A percentile compares a stretch with the other conserved stretches of the same genome.
Conservation (phyloP, 1,140 invertebrate species). For the Hypothenemus hampei region DNA sequence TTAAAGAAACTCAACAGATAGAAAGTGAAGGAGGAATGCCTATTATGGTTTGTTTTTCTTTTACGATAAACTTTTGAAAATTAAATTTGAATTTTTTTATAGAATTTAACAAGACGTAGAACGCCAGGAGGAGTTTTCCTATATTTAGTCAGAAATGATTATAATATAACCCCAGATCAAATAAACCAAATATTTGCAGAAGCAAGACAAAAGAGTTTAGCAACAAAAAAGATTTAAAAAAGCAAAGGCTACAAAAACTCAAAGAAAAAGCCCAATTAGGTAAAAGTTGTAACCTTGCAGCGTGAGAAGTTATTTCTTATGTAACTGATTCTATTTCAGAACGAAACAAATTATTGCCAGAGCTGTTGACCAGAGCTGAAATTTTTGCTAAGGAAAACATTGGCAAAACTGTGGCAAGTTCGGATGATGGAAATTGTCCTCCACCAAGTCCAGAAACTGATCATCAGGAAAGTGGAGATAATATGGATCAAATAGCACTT, state of each 20-base stretch:
- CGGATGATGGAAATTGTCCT: constrained; percentile 54
- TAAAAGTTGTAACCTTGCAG: constrained; percentile 27
- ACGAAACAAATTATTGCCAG: constrained; percentile 54
- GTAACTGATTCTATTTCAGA: constrained; percentile 27
- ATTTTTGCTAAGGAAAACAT: constrained; percentile 48
- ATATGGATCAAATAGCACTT: constrained; percentile 42
- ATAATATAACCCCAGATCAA: constrained; percentile 62
- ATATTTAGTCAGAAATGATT: constrained; percentile 71
- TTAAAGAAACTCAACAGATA: constrained; percentile 71
- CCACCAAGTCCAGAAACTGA: constrained; percentile 73
- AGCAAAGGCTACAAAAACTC: constrained; percentile 58
- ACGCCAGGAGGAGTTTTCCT: constrained; percentile 81
- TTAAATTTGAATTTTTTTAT: constrained; percentile 24
- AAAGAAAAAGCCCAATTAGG: constrained; percentile 37
- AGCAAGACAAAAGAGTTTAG: constrained; percentile 53
- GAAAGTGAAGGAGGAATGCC: constrained; percentile 79
- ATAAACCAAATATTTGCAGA: constrained; percentile 68
- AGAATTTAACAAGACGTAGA: constrained; percentile 74
- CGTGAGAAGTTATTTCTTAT: not conserved
- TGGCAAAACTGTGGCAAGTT: constrained; percentile 41
- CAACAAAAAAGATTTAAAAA: constrained; percentile 56
- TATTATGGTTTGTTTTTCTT: constrained; percentile 56
- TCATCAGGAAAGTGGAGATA: constrained; percentile 64
- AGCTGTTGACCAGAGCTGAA: constrained; percentile 54
- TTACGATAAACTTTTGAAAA: not conserved